Evolutionary conservation across 2,113 vertebrate genomes (phyloP).

Genomic region (Pterocles gutturalis): DNA sequence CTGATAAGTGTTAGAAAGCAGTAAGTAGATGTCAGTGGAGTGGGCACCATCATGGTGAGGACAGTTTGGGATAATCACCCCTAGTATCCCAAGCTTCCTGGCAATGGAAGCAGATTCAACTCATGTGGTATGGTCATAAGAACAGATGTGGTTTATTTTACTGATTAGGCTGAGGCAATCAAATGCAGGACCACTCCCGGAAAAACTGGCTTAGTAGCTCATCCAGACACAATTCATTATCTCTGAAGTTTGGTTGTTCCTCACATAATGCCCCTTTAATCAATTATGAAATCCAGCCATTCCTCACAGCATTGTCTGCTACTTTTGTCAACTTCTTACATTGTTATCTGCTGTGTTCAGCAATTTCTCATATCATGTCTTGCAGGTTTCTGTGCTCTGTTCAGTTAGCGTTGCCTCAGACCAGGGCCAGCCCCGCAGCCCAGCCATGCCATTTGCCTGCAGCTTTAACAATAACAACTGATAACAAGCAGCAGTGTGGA

Average conservation of each 20-base stretch:
- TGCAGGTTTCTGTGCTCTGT: background rate
- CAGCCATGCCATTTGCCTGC: background rate
- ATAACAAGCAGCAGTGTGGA: background rate
- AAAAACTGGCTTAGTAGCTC: background rate
- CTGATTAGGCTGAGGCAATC: background rate
- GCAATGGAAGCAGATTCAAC: background rate
- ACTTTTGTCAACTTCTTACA: background rate
- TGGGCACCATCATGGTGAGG: background rate
- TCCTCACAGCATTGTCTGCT: background rate
- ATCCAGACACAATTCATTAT: background rate
- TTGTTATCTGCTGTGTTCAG: background rate
- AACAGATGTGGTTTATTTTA: background rate
- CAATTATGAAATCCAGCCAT: background rate
- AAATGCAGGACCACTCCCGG: background rate
- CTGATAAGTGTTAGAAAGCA: background rate
- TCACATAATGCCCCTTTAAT: background rate
- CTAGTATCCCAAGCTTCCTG: background rate
- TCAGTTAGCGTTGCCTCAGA: background rate
- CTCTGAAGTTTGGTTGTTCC: background rate
- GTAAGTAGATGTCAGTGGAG: background rate
- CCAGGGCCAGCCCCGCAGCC: background rate
- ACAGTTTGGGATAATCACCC: accelerated
- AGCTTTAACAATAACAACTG: background rate
- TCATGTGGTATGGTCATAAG: background rate
- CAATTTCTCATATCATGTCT: background rate